Evolutionary conservation across 2,888 invertebrate species (phyloP).

Genomic region (Andrena praecox): DNA sequence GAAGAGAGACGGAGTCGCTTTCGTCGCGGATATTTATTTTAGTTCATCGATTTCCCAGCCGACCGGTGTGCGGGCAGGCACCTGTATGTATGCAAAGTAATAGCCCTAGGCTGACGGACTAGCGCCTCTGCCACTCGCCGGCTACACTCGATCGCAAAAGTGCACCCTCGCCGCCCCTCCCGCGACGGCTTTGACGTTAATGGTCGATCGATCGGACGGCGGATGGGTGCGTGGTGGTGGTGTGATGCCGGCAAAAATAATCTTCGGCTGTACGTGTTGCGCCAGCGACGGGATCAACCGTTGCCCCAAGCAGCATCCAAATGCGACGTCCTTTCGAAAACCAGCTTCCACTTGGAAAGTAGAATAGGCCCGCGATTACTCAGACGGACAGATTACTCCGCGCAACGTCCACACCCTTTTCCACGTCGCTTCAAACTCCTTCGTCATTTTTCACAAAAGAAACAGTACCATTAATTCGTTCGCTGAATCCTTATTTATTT

Average conservation of each 20-base stretch:
- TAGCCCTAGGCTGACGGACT: constrained; percentile 74
- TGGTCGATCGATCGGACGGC: constrained; percentile 72
- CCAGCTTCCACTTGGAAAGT: neutral
- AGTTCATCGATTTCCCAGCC: constrained; percentile 73
- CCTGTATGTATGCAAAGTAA: constrained; percentile 73
- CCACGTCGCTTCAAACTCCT: neutral
- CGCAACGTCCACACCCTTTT: too few species aligned
- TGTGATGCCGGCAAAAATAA: constrained; percentile 68
- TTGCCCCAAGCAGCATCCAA: neutral
- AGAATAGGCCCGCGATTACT: neutral
- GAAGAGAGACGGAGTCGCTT: constrained; percentile 49
- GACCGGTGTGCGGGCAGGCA: constrained; percentile 42
- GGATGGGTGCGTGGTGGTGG: constrained; percentile 70
- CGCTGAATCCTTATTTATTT: too few species aligned
- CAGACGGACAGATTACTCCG: neutral
- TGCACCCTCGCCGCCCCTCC: constrained; percentile 57
- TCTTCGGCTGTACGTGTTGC: constrained; percentile 53
- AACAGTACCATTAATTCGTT: too few species aligned
- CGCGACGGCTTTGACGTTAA: constrained; percentile 72
- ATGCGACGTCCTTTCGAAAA: neutral
- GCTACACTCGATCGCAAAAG: constrained; percentile 71
- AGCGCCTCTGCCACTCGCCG: constrained; percentile 68
- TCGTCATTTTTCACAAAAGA: neutral
- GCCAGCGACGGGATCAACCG: constrained; percentile 16
- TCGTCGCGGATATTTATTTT: constrained; percentile 74